These are phyloP conservation scores for Siniperca obscura DNA, from an alignment of 2,797 vertebrate genomes.

Conservation along the genomic window DNA sequence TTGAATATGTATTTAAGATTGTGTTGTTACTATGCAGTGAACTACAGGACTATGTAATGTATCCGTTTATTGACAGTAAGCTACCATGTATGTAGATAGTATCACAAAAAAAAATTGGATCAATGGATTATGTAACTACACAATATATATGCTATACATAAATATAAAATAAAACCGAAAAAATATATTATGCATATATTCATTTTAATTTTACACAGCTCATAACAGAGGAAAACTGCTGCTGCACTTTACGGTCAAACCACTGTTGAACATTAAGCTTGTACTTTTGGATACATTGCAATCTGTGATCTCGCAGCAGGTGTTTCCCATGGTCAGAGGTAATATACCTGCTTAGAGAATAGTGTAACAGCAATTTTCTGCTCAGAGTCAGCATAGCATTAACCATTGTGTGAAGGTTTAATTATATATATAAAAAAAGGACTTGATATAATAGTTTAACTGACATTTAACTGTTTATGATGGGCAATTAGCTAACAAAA, in stretches of 20 bases:
- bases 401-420: neutral
- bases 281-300: neutral
- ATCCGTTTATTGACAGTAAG: slow-evolving; percentile 1
- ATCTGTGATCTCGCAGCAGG: slow-evolving; percentile 9
- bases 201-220: slow-evolving; percentile 6
- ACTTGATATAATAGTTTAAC: neutral
- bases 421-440: neutral
- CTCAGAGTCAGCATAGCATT: neutral
- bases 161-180: neutral
- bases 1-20: neutral
- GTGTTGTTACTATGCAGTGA: neutral
- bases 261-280: neutral
- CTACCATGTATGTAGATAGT: neutral
- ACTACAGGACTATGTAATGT: slow-evolving; percentile 1
- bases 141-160: slow-evolving; percentile 10
- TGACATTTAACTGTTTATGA: neutral
- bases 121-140: slow-evolving; percentile 14
- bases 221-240: neutral
- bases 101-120: slow-evolving; percentile 6
- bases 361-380: neutral
- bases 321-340: neutral
- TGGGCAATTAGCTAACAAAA: neutral
- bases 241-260: neutral
- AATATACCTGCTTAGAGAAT: neutral
- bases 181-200: neutral